phyloP scores from a whole-genome alignment of 2,797 vertebrate genomes.

The Mycteria americana region DNA sequence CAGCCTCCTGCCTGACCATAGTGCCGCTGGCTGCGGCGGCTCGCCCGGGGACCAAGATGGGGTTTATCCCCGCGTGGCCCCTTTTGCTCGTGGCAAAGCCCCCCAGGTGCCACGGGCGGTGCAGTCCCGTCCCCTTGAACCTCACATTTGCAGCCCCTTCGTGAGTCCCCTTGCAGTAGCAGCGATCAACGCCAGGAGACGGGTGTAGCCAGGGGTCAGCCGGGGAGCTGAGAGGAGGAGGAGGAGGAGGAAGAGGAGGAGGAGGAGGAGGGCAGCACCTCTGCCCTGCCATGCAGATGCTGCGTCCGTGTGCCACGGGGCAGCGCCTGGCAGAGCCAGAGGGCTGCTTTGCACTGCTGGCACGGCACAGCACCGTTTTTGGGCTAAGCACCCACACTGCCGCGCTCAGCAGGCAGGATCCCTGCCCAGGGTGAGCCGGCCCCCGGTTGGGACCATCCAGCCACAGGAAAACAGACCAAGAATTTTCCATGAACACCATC shows the following conservation, averaged over 20 bases:
- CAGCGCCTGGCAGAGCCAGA: not conserved
- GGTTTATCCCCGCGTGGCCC: not conserved
- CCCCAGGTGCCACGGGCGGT: not conserved
- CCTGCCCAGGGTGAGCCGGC: not conserved
- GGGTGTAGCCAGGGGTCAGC: not conserved
- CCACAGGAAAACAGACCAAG: not conserved
- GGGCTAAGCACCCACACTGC: not conserved
- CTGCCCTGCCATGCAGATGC: not conserved
- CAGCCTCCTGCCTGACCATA: not conserved
- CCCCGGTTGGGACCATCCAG: not conserved
- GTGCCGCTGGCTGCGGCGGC: not conserved
- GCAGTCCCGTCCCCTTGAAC: not conserved
- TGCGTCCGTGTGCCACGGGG: accelerated
- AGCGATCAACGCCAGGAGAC: not conserved
- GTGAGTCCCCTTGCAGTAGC: not conserved
- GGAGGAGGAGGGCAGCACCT: not conserved
- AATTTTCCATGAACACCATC: not conserved
- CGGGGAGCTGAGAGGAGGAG: not conserved
- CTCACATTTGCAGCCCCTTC: not conserved
- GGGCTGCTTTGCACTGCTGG: not conserved
- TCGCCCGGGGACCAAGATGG: accelerated
- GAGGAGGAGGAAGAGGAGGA: not conserved
- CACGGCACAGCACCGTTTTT: not conserved
- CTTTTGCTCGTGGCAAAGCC: not conserved
- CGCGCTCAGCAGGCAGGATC: not conserved